These are phyloP conservation scores for Chascanopsetta lugubris DNA, from an alignment of 2,113 vertebrate genomes.

Conservation along the genomic window DNA sequence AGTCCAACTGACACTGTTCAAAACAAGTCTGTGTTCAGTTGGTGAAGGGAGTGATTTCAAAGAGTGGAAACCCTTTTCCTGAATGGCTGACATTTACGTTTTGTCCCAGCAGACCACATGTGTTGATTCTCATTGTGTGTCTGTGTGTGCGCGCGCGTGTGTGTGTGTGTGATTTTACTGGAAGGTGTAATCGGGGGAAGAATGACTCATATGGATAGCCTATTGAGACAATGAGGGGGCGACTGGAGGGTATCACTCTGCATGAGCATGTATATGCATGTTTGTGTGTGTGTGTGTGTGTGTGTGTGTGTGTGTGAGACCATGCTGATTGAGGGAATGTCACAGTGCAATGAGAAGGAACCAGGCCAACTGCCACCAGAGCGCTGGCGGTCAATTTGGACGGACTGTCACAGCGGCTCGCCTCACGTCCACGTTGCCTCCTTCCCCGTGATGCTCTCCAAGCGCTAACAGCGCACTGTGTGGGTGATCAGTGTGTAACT, in stretches of 20 bases:
- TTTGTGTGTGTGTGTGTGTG: conserved; percentile 34
- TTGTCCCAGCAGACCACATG: conserved; percentile 5
- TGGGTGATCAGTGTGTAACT: conserved; percentile 45
- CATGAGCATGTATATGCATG: conserved; percentile 23
- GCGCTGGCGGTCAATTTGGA: conserved; percentile 74
- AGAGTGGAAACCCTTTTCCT: conserved; percentile 2
- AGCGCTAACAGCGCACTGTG: conserved; percentile 47
- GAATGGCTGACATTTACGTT: conserved; percentile 14
- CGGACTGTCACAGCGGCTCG: conserved; percentile 68
- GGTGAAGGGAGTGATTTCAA: neutral
- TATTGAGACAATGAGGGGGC: conserved; percentile 64
- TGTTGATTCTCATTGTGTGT: conserved; percentile 36
- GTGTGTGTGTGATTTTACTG: conserved; percentile 44
- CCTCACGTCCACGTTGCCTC: conserved; percentile 50
- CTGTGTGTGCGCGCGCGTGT: conserved; percentile 8
- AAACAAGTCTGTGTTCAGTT: no score
- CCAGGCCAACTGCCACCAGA: conserved; percentile 79
- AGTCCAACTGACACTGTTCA: no score
- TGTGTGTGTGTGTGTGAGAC: conserved; percentile 37
- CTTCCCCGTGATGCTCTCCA: conserved; percentile 58
- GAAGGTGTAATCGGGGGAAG: conserved; percentile 57
- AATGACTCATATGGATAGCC: conserved; percentile 68
- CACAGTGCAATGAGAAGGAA: conserved; percentile 68
- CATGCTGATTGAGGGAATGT: conserved; percentile 71
- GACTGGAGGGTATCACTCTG: conserved; percentile 47